Percentiles rank a stretch among this genome's conserved stretches.
These are phyloP conservation scores for Sebastolobus altivelis DNA, from an alignment of 2,797 vertebrate genomes.

Conservation along the genomic window DNA sequence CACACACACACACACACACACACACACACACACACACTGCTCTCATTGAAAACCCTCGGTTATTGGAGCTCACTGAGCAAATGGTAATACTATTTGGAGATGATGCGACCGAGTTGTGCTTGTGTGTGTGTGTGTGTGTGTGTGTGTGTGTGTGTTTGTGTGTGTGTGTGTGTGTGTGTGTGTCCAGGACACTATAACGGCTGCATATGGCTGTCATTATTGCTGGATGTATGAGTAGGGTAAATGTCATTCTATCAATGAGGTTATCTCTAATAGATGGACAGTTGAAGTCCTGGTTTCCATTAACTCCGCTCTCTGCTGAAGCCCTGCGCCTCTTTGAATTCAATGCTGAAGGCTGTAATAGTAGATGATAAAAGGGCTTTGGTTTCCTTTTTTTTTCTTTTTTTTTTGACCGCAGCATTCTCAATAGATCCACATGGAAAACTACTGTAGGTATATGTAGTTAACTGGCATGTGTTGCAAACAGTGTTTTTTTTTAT, in stretches of 20 bases:
- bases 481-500: neutral
- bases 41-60: constrained; percentile 65
- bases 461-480: constrained; percentile 1
- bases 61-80: constrained; percentile 73
- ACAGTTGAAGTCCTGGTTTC: constrained; percentile 77
- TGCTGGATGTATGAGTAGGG: constrained; percentile 67
- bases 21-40: constrained; percentile 33
- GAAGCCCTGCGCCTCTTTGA: constrained; percentile 29
- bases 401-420: neutral
- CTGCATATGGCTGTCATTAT: constrained; percentile 61
- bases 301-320: constrained; percentile 57
- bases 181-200: constrained; percentile 37
- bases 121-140: constrained; percentile 22
- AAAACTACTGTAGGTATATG: neutral
- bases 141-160: constrained; percentile 9
- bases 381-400: constrained; percentile 6
- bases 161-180: constrained; percentile 11
- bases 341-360: constrained; percentile 42
- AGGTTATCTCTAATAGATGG: constrained; percentile 83
- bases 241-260: constrained; percentile 74
- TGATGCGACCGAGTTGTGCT: constrained; percentile 38
- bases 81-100: constrained; percentile 62
- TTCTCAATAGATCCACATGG: neutral
- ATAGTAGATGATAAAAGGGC: constrained; percentile 37
- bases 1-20: constrained; percentile 57